Base-by-base conservation (phyloP, 2,888 invertebrate species). In the Drosophila monieri region DNA sequence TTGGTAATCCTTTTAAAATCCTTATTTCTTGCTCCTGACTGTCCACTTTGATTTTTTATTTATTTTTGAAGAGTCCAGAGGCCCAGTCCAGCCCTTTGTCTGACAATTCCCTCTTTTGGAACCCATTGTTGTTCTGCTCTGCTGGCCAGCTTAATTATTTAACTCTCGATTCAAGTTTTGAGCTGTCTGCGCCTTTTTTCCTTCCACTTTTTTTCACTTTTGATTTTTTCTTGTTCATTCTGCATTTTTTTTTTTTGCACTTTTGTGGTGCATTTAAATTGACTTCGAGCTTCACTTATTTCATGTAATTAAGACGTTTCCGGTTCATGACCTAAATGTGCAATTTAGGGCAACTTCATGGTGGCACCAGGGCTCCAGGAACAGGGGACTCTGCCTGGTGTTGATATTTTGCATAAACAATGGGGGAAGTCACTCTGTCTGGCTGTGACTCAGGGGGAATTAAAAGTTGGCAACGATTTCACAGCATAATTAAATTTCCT, bases 261-360 rank as follows among this genome's bases (percentile, higher is more conserved):
- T 57, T 71, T 71, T 72, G 69, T 58, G 67, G 68, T 60, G 65
- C 62, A 73, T 76, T 76, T 80, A 80, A 84, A 84, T 80, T 69
- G 81, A 73, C 74, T 78, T 80, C 69, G 68, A 83, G 84, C 73
- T 66, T 75, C 78, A 76, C 77, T 76, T 77, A 76, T 77, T 77
- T 68, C 60, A 56, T 73, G 83, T 79, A 83, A 85, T 83, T 83
- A 83, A 83, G 78, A 78, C 84, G 72, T 80, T 83, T 83, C 83
- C 83, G 76, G 86, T 73, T 83, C 72, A 76, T 85, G 84, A 85
- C 84, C 83, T 64, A 74, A 78, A 79, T 80, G 80, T 62, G 64
- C 70, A 67, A 60, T 68, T 67, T 59, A 62, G 54, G 49, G 37
- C 48, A 55, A 57, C 65, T 55, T 14, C 47, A 27, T 39, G 47